Base-by-base conservation (phyloP, 30 jellyfish, hydroid and myxozoan genomes). In the Catostylus mosaicus region DNA sequence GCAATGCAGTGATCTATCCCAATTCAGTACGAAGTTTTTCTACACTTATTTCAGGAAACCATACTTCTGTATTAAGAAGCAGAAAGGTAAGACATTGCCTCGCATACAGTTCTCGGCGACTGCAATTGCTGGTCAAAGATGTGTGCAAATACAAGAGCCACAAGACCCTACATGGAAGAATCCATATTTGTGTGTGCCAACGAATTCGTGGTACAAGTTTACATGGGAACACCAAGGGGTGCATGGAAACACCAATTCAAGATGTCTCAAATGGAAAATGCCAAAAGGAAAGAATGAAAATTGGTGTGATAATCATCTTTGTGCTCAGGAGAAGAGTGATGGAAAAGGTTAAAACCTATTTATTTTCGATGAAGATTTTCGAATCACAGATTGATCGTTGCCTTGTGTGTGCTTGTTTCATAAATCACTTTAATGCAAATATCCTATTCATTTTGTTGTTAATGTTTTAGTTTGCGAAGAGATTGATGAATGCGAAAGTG, bases 401-500 rank as follows among this genome's bases (percentile, higher is more conserved):
- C 30, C 30, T n/a, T 10, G 56, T n/a, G n/a, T n/a, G 56, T 16
- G 16, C 56, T 52, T 52, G 19, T 52, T 52, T 26, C 67, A 4
- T 3, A 7, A 3, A 24, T 3, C 30, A 10, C 23, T 4, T 2
- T 60, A 30, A 60, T 18, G 59, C 46, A 26, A 2, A 30, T 20
- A 32, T 22, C 54, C 37, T 40, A 2, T 6, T 3, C 30, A 10
- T 3, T 4, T 2, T 60, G n/a, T 14, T 18, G 59, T 14, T 10
- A 2, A 30, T 20, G 37, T 22, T 23, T 32, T 40, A 77, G 88
- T 77, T 16, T 77, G 88, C 22, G 83, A 60, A 19, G 93, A 85
- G 46, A 78, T 65, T 20, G 91, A 87, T 30, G 96, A 87, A 50
- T 87, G 96, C 78, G 52, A 68, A 29, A 74, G 91, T 67, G 62